A percentile compares a stretch with the other conserved stretches of the same genome.
These are phyloP conservation scores for Zosterops pallidus DNA, from an alignment of 2,113 vertebrate species.

Conservation along the genomic window DNA sequence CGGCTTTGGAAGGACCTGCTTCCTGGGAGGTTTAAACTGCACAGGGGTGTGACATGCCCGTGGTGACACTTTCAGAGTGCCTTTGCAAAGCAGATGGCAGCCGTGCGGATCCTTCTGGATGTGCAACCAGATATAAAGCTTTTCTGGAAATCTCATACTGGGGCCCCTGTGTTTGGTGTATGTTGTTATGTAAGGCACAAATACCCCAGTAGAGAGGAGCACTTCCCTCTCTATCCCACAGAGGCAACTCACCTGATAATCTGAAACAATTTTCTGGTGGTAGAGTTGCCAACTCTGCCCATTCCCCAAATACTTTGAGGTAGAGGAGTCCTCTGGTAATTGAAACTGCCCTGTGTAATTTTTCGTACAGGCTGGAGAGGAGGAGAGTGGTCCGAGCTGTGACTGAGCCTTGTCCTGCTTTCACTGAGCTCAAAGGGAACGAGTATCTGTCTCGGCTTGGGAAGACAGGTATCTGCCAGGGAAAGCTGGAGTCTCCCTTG, in stretches of 20 bases:
- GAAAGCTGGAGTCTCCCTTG: too few relatives aligned
- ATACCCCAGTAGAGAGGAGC: neutral
- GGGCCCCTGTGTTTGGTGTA: neutral
- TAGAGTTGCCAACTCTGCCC: conserved; percentile 55
- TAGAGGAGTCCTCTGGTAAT: conserved; percentile 46
- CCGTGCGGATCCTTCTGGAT: neutral
- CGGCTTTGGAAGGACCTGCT: rapidly evolving
- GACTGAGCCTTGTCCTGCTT: neutral
- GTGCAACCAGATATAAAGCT: neutral
- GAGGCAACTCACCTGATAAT: conserved; percentile 53
- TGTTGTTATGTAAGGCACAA: neutral
- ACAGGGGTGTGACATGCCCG: neutral
- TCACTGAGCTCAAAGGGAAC: neutral
- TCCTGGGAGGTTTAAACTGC: neutral
- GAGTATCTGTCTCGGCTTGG: neutral
- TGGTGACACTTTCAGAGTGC: neutral
- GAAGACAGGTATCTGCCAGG: too few relatives aligned
- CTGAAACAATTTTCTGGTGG: neutral
- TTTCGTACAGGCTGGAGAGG: conserved; percentile 32
- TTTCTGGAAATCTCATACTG: neutral
- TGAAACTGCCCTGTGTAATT: neutral
- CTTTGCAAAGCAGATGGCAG: neutral
- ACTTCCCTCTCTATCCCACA: neutral
- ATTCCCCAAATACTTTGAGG: conserved; percentile 63
- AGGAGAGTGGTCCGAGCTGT: neutral